Evolutionary conservation across 2,888 invertebrate genomes (phyloP).

Genomic region (Conomelus anceps): DNA sequence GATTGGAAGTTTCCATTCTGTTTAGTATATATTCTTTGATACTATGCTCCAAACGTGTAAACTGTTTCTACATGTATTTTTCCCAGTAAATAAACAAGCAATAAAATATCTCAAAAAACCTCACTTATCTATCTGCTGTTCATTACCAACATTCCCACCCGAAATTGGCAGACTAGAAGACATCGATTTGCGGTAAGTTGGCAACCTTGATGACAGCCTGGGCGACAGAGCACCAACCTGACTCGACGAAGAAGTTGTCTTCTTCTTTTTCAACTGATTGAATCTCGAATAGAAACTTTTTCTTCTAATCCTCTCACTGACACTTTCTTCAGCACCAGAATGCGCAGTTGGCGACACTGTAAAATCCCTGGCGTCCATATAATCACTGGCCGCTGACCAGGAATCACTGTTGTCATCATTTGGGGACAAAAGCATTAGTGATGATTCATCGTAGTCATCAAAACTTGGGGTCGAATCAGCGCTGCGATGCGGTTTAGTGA

Average conservation of each 20-base stretch:
- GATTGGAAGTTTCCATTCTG: too few relatives aligned
- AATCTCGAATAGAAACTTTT: constrained; percentile 86
- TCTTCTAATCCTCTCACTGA: constrained; percentile 77
- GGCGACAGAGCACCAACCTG: not conserved
- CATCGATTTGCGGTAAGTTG: constrained; percentile 21
- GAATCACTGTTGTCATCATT: constrained; percentile 59
- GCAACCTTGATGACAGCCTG: constrained; percentile 17
- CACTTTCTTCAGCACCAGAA: constrained; percentile 52
- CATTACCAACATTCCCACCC: not conserved
- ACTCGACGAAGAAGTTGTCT: constrained; percentile 38
- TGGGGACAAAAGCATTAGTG: constrained; percentile 50
- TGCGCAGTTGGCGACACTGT: constrained; percentile 37
- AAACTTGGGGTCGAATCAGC: constrained; percentile 24
- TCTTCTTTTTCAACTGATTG: constrained; percentile 65
- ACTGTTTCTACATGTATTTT: too few relatives aligned
- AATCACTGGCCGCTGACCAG: constrained; percentile 60
- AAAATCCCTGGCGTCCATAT: constrained; percentile 39
- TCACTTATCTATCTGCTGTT: too few relatives aligned
- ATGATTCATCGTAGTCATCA: constrained; percentile 41
- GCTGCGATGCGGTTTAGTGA: constrained; percentile 16
- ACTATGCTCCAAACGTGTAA: too few relatives aligned
- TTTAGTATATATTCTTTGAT: too few relatives aligned
- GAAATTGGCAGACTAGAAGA: constrained; percentile 18
- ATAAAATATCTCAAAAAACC: too few relatives aligned
- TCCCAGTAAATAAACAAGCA: too few relatives aligned